Base-by-base conservation (phyloP, 2,113 vertebrate genomes). In the Panthera uncia region DNA sequence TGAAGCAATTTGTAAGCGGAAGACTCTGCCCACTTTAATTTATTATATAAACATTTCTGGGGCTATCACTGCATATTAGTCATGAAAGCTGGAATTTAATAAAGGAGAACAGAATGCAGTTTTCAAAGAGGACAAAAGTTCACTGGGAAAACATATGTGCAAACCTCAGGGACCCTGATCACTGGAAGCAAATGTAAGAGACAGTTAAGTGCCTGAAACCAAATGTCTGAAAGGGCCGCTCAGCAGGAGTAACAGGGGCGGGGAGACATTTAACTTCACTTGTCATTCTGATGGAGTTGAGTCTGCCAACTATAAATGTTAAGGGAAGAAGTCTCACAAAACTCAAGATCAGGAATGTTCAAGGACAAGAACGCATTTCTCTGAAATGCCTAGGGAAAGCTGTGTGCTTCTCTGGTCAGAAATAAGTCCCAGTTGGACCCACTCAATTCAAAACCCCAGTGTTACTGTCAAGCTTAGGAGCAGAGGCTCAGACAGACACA, bases 11-110 rank as follows among this genome's bases (percentile, higher is more conserved):
- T 92, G 38, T 97, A 98, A 96, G 50, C 7, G 38, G 76, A 98
- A 97, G 92, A 71, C 65, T 89, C 91, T 83, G 71, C 87, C 88
- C 65, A 63, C 93, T 31, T 98, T 90, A 69, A 97, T 98, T 98
- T 74, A 74, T 93, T 66, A 27, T 66, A 95, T 45, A 97, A 98
- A 95, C 80, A 33, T 93, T 81, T 95, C 94, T 96, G 94, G 93
- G 1, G 4, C 82, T 97, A 73, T 96, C 95, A 95, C 16, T 0
- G 2, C 38, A 5, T 88, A 91, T 97, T 97, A 98, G 91, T 73
- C 61, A 98, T 68, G 88, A 98, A 98, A 97, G 65, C 23, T 79
- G 92, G 95, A 98, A 97, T 97, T 98, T 95, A 94, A 73, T 41
- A 94, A 93, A 86, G 48, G 45, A 95, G 96, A 95, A 95, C 96